phyloP scores from a whole-genome alignment of 2,888 invertebrate genomes.

The Norana najaformis region DNA sequence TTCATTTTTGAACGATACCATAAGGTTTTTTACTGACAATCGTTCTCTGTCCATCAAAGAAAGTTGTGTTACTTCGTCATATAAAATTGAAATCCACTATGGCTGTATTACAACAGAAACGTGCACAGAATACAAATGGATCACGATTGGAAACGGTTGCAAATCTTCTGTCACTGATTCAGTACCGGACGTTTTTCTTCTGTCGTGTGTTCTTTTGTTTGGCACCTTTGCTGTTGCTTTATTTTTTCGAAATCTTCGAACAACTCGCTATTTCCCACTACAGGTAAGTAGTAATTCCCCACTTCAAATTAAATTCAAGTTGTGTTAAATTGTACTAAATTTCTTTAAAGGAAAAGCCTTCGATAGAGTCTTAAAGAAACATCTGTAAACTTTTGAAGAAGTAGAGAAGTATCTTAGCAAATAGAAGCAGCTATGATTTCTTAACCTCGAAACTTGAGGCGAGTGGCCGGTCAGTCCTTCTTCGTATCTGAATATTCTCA shows the following conservation, averaged over 20 bases:
- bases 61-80: slow-evolving; percentile 18
- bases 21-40: neutral
- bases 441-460: too few species aligned
- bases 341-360: too few species aligned
- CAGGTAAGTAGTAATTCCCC: too few species aligned
- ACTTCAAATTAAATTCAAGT: too few species aligned
- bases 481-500: too few species aligned
- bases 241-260: slow-evolving; percentile 87
- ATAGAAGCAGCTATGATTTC: too few species aligned
- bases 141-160: slow-evolving; percentile 29
- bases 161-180: slow-evolving; percentile 23
- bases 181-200: slow-evolving; percentile 78
- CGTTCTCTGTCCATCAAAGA: neutral
- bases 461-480: too few species aligned
- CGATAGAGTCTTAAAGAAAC: too few species aligned
- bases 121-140: slow-evolving; percentile 23
- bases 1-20: neutral
- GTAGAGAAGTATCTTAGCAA: too few species aligned
- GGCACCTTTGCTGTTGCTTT: slow-evolving; percentile 88
- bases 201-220: slow-evolving; percentile 87
- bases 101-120: slow-evolving; percentile 22
- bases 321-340: too few species aligned
- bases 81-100: neutral
- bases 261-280: slow-evolving; percentile 85
- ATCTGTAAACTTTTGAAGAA: too few species aligned